Evolutionary conservation across 2,888 invertebrate species (phyloP).

Genomic region (Ornithoptera priamus): DNA sequence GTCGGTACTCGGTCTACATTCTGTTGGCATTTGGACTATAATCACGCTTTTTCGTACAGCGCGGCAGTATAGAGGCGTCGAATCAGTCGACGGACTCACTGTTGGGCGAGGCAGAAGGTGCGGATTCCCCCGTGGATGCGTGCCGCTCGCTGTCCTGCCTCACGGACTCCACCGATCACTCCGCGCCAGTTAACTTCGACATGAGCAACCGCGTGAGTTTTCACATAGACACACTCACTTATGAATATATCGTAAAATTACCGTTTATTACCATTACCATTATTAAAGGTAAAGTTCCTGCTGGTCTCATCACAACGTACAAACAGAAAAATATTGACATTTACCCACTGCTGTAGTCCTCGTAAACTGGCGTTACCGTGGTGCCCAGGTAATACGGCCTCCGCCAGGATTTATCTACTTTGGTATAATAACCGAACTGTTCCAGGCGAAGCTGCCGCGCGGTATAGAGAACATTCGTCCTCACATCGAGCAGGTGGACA

Average conservation of each 20-base stretch:
- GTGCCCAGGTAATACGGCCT: too few relatives aligned
- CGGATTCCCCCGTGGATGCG: slow-evolving; percentile 82
- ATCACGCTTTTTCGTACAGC: slow-evolving; percentile 38
- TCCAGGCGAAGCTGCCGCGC: slow-evolving; percentile 93
- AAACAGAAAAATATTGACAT: too few relatives aligned
- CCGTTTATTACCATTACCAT: too few relatives aligned
- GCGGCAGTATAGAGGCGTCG: slow-evolving; percentile 63
- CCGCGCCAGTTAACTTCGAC: slow-evolving; percentile 94
- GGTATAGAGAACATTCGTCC: slow-evolving; percentile 98
- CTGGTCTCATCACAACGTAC: too few relatives aligned
- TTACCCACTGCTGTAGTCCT: too few relatives aligned
- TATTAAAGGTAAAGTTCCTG: too few relatives aligned
- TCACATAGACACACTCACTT: background rate
- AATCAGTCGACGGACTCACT: slow-evolving; percentile 79
- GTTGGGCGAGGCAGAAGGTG: slow-evolving; percentile 58
- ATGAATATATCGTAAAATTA: too few relatives aligned
- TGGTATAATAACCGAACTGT: background rate
- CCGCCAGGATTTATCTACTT: too few relatives aligned
- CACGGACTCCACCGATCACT: slow-evolving; percentile 94
- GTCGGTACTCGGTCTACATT: too few relatives aligned
- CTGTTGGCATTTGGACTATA: too few relatives aligned
- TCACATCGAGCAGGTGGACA: slow-evolving; percentile 96
- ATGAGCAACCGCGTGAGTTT: slow-evolving; percentile 91
- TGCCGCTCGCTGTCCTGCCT: slow-evolving; percentile 92
- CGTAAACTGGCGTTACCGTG: too few relatives aligned